Evolutionary conservation across 2,888 invertebrate species (phyloP).

Genomic region (Pogonocherus hispidulus): DNA sequence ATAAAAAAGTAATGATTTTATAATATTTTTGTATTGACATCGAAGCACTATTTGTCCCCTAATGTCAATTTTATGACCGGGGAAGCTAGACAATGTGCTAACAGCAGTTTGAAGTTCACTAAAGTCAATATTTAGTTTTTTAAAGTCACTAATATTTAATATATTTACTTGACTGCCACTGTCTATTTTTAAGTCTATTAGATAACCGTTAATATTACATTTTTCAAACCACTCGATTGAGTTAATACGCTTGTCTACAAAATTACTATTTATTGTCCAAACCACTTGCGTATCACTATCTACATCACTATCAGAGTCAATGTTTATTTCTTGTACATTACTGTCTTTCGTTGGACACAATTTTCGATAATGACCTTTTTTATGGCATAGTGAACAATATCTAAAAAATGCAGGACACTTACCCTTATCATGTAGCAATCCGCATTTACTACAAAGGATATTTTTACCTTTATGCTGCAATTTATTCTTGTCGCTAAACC

Average conservation of each 20-base stretch:
- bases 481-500: not conserved
- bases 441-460: constrained; percentile 10
- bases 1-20: too few species aligned
- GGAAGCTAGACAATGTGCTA: not conserved
- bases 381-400: constrained; percentile 6
- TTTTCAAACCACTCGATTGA: constrained; percentile 22
- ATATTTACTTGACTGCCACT: constrained; percentile 15
- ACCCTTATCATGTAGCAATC: not conserved
- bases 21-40: not conserved
- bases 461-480: not conserved
- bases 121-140: not conserved
- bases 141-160: constrained; percentile 19
- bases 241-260: not conserved
- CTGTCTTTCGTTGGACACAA: not conserved
- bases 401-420: constrained; percentile 15
- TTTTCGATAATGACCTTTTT: constrained; percentile 22
- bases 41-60: not conserved
- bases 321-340: constrained; percentile 8
- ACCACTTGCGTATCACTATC: not conserved
- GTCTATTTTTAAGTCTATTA: constrained; percentile 21
- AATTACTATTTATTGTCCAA: constrained; percentile 1
- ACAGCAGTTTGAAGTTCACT: not conserved
- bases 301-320: constrained; percentile 4
- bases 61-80: constrained; percentile 8
- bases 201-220: not conserved